Conservation (phyloP, 2,113 vertebrate genomes). For the Stegastes partitus region DNA sequence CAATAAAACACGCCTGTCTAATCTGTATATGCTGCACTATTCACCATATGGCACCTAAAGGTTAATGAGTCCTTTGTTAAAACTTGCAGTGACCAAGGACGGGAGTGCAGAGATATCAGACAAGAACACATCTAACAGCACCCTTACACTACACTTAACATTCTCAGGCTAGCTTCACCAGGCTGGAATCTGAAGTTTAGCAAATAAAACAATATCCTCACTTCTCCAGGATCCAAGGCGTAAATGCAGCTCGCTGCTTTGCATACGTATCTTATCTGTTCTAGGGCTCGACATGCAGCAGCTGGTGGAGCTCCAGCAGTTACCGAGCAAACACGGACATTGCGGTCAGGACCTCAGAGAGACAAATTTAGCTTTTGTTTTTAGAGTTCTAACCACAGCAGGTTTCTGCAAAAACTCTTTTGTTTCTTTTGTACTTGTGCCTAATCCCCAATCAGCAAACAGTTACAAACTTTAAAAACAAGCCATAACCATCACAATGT, state of each 20-base stretch:
- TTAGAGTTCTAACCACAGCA: background rate
- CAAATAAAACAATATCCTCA: no score
- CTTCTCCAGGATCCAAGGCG: background rate
- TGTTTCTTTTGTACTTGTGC: background rate
- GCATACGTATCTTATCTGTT: conserved; percentile 56
- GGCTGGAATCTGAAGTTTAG: no score
- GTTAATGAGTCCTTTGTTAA: conserved; percentile 14
- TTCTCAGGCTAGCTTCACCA: no score
- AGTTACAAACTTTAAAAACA: no score
- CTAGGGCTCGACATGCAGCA: conserved; percentile 22
- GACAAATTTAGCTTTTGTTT: background rate
- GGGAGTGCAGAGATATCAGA: background rate
- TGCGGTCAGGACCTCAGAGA: conserved; percentile 3
- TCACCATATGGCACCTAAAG: background rate
- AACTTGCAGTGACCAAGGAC: background rate
- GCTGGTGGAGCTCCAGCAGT: conserved; percentile 31
- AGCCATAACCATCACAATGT: no score
- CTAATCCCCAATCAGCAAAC: no score
- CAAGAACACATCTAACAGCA: no score
- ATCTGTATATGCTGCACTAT: background rate
- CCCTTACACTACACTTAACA: no score
- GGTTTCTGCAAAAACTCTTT: background rate
- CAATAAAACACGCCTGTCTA: background rate
- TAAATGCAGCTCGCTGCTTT: conserved; percentile 32
- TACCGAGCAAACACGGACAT: background rate